Evolutionary conservation across 2,888 invertebrate genomes (phyloP), one percentile per base, ranked within the genome.

Genomic region (Achlya flavicornis): DNA sequence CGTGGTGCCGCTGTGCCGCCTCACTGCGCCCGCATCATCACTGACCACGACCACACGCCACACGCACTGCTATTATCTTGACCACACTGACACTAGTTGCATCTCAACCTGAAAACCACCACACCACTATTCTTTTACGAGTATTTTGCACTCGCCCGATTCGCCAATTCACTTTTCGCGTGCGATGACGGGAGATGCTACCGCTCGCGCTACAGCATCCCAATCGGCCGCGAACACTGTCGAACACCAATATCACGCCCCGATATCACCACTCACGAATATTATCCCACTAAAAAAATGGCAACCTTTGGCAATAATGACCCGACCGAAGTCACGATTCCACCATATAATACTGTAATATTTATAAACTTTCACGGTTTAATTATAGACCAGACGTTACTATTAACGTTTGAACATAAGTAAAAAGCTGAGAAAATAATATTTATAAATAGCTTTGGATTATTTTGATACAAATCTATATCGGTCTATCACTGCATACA

Each of bases 1-100:
- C 93, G 93, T 93, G 92, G 88, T 93, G 93, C 86, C 86, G 84
- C 85, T 83, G 82, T 87, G 81, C 81, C 79, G 81, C 77, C 87
- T 92, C 94, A 95, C 94, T 92, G 95, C 90, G 85, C 94, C 94
- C 93, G 94, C 95, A 95, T 95, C 94, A 91, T 90, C 94, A 94
- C 94, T 87, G 89, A 87, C 90, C 90, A 73, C 77, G 76, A 75
- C 78, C 80, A 75, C 80, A 76, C 69, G 70, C 74, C 94, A 93
- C 91, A 90, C 92, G 92, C 94, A 94, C 95, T 93, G 83, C 91
- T 94, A 94, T 90, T 91, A 92, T 86, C 90, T 90, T 83, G 86
- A 84, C 89, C 90, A 89, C 94, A 94, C 92, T 93, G 94, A 89
- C 89, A 90, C 90, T 80, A 88, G 86, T 89, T 85, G 90, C 92